A percentile compares a stretch with the other conserved stretches of the same genome.
Conservation (phyloP, 1,140 invertebrate genomes). For the Dendroctonus valens region DNA sequence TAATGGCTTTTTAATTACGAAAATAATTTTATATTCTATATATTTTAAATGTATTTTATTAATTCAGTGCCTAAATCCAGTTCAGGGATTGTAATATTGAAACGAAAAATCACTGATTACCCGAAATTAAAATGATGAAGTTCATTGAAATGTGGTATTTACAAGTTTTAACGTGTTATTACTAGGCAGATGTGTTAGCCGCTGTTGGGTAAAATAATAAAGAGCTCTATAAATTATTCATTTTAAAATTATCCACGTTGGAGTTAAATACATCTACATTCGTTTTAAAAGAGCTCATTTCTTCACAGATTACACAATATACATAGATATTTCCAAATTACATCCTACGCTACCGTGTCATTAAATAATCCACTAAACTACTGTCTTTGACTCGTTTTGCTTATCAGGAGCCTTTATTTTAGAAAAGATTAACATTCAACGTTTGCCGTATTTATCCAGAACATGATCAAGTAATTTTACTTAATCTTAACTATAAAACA, state of each 20-base stretch:
- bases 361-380: slow-evolving; percentile 12
- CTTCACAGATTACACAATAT: not conserved
- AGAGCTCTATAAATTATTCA: no score
- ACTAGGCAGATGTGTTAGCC: slow-evolving; percentile 14
- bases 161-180: slow-evolving; percentile 29
- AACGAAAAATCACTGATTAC: slow-evolving; percentile 31
- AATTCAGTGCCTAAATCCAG: slow-evolving; percentile 28
- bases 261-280: no score
- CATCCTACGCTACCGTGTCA: not conserved
- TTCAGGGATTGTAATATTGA: slow-evolving; percentile 28
- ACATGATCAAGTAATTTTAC: slow-evolving; percentile 5
- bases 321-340: no score
- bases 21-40: slow-evolving; percentile 34
- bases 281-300: no score
- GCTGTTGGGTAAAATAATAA: not conserved
- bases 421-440: slow-evolving; percentile 23
- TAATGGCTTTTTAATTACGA: slow-evolving; percentile 32
- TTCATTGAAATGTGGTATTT: slow-evolving; percentile 30
- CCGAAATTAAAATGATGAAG: slow-evolving; percentile 32
- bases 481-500: slow-evolving; percentile 7
- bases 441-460: slow-evolving; percentile 7
- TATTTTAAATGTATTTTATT: slow-evolving; percentile 34
- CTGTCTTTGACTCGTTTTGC: slow-evolving; percentile 18
- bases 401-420: slow-evolving; percentile 22
- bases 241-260: no score